These are phyloP conservation scores for Quadroppia sp. DNA, from an alignment of 2,888 invertebrate genomes.

Conservation along the genomic window DNA sequence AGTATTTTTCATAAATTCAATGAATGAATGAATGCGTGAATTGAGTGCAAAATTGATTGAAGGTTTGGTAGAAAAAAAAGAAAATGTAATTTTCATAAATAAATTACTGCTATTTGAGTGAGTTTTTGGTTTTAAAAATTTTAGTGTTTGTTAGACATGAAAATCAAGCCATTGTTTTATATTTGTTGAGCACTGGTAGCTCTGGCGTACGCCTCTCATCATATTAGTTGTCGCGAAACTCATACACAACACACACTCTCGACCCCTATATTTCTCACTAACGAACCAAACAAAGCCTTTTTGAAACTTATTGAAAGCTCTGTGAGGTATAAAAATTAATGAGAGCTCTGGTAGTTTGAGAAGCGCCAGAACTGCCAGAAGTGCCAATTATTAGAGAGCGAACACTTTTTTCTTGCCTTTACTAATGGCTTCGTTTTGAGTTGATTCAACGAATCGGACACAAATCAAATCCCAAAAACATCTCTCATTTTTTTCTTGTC, in stretches of 20 bases:
- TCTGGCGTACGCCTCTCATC: slow-evolving; percentile 21
- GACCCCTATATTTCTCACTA: slow-evolving; percentile 30
- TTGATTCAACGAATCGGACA: slow-evolving; percentile 23
- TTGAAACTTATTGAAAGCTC: slow-evolving; percentile 35
- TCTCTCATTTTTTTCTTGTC: not conserved
- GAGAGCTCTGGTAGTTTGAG: slow-evolving; percentile 5
- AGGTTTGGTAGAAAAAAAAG: not conserved
- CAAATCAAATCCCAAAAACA: not conserved
- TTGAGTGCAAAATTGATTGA: not conserved
- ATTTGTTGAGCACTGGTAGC: not conserved
- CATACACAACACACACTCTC: slow-evolving; percentile 27
- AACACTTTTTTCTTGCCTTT: not conserved
- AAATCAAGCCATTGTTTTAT: slow-evolving; percentile 21
- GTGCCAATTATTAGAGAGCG: slow-evolving; percentile 22
- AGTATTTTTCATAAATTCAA: not conserved
- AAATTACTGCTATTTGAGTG: slow-evolving; percentile 26
- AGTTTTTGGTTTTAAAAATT: slow-evolving; percentile 21
- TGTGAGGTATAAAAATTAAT: slow-evolving; percentile 36
- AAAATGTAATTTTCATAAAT: slow-evolving; percentile 33
- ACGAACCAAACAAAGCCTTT: slow-evolving; percentile 34
- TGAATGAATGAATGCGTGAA: not conserved
- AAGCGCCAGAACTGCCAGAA: slow-evolving; percentile 14
- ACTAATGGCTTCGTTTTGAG: slow-evolving; percentile 27
- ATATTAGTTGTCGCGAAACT: slow-evolving; percentile 28
- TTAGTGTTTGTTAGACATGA: slow-evolving; percentile 4